Evolutionary conservation across 2,888 invertebrate species (phyloP).

Genomic region (Parasteatoda lunata): DNA sequence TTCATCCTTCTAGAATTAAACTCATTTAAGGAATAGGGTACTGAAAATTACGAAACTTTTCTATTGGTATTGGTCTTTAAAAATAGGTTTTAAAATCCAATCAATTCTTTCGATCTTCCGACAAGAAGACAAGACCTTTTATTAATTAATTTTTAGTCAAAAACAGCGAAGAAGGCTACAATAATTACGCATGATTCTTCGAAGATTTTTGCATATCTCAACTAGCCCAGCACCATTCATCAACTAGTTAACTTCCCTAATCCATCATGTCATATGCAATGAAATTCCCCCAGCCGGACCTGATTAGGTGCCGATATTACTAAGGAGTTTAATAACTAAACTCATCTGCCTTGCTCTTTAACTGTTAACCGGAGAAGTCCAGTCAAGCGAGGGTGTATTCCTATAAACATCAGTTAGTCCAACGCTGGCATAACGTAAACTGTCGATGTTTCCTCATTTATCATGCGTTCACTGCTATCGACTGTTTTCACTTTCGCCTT

Average conservation of each 20-base stretch:
- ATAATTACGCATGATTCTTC: background rate
- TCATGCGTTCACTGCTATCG: slow-evolving; percentile 46
- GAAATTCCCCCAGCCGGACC: slow-evolving; percentile 6
- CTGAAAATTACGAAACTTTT: too few species aligned
- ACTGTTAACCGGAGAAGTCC: slow-evolving; percentile 22
- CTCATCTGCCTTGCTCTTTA: slow-evolving; percentile 11
- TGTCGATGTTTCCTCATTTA: slow-evolving; percentile 42
- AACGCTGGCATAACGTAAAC: slow-evolving; percentile 38
- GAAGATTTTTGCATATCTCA: background rate
- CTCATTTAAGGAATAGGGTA: too few species aligned
- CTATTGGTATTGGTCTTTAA: too few species aligned
- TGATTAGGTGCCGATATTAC: background rate
- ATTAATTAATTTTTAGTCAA: too few species aligned
- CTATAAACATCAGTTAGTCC: slow-evolving; percentile 46
- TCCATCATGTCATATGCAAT: background rate
- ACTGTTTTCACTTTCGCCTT: slow-evolving; percentile 39
- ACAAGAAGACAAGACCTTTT: too few species aligned
- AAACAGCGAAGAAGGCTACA: too few species aligned
- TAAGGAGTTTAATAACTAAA: slow-evolving; percentile 6
- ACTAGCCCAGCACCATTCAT: background rate
- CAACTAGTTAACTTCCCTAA: background rate
- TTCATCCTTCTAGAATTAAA: too few species aligned
- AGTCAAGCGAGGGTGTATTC: slow-evolving; percentile 10
- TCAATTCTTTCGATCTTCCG: too few species aligned
- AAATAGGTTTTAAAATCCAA: too few species aligned